These are phyloP conservation scores for Rostratula benghalensis DNA, from an alignment of 2,113 vertebrate genomes.

Conservation along the genomic window DNA sequence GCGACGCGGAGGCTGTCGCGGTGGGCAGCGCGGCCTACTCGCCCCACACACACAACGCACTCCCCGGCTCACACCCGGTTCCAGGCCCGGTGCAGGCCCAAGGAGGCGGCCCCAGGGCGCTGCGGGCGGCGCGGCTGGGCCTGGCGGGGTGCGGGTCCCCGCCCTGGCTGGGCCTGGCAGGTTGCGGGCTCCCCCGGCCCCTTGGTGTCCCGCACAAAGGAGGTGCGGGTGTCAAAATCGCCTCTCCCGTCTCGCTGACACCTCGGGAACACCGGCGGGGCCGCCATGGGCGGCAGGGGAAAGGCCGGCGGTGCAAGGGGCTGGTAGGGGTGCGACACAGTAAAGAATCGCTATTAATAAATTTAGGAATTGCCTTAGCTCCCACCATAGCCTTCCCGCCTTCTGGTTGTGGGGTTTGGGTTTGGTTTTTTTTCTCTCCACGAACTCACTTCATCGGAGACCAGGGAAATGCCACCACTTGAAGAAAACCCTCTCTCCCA, in stretches of 20 bases:
- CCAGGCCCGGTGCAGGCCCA: neutral
- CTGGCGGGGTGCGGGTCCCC: neutral
- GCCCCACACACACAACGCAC: fast-evolving
- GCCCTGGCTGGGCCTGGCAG: neutral
- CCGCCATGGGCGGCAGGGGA: neutral
- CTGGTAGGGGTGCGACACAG: neutral
- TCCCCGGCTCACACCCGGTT: neutral
- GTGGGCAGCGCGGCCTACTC: neutral
- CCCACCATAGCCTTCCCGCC: neutral
- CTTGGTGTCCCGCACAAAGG: neutral
- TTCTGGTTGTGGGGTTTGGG: neutral
- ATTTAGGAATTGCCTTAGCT: neutral
- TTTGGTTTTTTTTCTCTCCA: neutral
- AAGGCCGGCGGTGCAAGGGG: neutral
- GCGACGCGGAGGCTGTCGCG: neutral
- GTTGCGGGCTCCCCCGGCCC: neutral
- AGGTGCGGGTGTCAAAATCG: neutral
- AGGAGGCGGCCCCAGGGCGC: neutral
- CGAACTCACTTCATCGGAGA: neutral
- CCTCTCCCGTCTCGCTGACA: neutral
- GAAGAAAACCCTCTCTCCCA: neutral
- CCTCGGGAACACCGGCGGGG: neutral
- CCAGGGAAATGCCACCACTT: fast-evolving
- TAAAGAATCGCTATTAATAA: neutral
- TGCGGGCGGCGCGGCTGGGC: neutral